Evolutionary conservation across 2,113 vertebrate species (phyloP), one percentile per base, ranked within the genome.

Genomic region (Tylochromis polylepis): DNA sequence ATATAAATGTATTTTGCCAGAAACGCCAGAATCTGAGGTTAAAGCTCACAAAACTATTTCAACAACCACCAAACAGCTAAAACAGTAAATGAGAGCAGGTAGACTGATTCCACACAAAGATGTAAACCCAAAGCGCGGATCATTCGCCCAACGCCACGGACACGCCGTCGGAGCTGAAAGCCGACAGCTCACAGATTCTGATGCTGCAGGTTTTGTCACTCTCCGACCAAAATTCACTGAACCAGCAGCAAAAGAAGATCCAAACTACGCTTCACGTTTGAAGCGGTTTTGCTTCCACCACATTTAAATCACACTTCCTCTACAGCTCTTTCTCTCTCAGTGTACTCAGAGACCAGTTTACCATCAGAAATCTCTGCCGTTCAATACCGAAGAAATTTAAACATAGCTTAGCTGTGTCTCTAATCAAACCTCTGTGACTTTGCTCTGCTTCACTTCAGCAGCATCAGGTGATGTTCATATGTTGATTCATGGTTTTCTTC

Each of bases 111-210:
- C 20, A 29, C 59, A 62, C 59, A 62, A 62, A 11, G 0, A 36
- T 18, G 0, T 34, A 0, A 11, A 62, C 3, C 3, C 59, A 62
- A 60, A 0, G 55, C 4, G 29, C 5, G 29, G 29, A 29, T 4
- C 29, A 4, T 29, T 29, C 3, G 5, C 29, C 29, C 4, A 4
- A 29, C 29, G 29, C 29, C 29, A 29, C 29, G 4, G 29, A 29
- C 29, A 29, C 29, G 29, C 29, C 29, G 29, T 10, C 4, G 1
- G 4, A 15, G 57, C 57, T 16, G 4, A 18, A 31, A 60, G 58
- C 27, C 5, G 27, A 18, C 58, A 0, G 0, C 58, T 60, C 58
- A 8, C 27, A 6, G 58, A 60, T 34, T 34, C 58, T 60, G 58
- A 60, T 60, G 29, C 58, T 60, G 1, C 29, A 34, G 59, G 16